Base-by-base conservation (phyloP, 2,113 vertebrate genomes). In the Sylvia atricapilla region DNA sequence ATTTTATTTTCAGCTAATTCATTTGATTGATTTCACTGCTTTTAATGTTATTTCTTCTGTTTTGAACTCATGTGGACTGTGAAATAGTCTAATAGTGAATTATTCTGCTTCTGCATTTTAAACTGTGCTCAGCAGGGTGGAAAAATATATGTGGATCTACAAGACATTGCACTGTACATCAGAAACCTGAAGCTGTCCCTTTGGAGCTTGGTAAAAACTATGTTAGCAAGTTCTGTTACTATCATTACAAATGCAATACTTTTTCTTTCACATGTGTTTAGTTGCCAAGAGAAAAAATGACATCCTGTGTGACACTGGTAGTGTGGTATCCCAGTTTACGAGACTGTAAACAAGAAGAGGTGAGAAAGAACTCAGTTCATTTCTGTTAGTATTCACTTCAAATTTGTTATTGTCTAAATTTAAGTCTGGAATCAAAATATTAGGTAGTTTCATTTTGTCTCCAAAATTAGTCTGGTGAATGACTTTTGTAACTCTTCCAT, bases 281-380 rank as follows among this genome's bases (percentile, higher is more conserved):
- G 86, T 96, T 97, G 95, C 96, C 95, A 96, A 96, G 92, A 91
- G 90, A 85, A 93, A 94, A 97, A 96, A 90, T 90, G 88, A 95
- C 96, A 95, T 90, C 80, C 92, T 92, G 19, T 76, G 59, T 92
- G 94, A 97, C 96, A 96, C 72, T 93, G 96, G 92, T 97, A 87
- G 84, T 75, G 94, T 89, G 93, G 89, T 81, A 95, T 96, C 91
- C 96, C 95, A 93, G 95, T 63, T 90, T 72, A 81, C 22, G 52
- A 96, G 79, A 93, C 92, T 95, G 85, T 95, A 96, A 95, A 95
- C 95, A 97, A 94, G 84, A 78, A 52, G 91, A 88, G 84, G 62
- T 77, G 88, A 60, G 91, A 85, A 93, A 73, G 41, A 87, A 90
- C 56, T 89, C 30, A 5, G 37, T 82, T 93, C 0, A 37, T 91